Base-by-base conservation (phyloP, 2,797 vertebrate species). In the Mionectes olivaceus region DNA sequence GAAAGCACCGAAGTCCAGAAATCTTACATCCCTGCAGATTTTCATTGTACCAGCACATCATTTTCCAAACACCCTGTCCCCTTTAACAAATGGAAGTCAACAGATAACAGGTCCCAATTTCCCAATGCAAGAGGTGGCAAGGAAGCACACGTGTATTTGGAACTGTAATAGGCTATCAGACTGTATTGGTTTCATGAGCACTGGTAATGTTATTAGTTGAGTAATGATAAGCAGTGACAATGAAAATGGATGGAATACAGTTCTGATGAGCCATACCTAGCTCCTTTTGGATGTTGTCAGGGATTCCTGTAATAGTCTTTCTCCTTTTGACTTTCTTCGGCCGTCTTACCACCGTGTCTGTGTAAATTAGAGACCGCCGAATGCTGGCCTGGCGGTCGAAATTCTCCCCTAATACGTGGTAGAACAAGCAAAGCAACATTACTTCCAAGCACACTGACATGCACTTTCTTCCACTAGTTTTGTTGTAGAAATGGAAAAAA, bases 311-410 rank as follows among this genome's bases (percentile, higher is more conserved):
- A 98, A 99, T 99, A 98, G 99, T 99, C 99, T 99, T 99, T 99
- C 99, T 99, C 98, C 99, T 99, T 99, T 99, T 99, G 99, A 99
- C 99, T 99, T 99, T 99, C 99, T 99, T 99, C 98, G 99, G 98
- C 97, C 99, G 98, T 98, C 99, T 99, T 98, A 99, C 98, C 98
- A 99, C 98, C 97, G 99, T 99, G 98, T 99, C 99, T 98, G 99
- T 98, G 98, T 99, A 99, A 99, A 99, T 99, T 98, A 99, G 98
- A 98, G 99, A 99, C 98, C 99, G 99, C 98, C 99, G 99, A 98
- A 99, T 97, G 98, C 98, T 99, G 97, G 99, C 99, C 97, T 99
- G 99, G 96, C 99, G 99, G 98, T 99, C 99, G 98, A 99, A 99
- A 98, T 99, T 99, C 98, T 99, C 98, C 98, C 99, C 99, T 99